Evolutionary conservation across 2,797 vertebrate genomes (phyloP).

Genomic region (Epinephelus coioides): DNA sequence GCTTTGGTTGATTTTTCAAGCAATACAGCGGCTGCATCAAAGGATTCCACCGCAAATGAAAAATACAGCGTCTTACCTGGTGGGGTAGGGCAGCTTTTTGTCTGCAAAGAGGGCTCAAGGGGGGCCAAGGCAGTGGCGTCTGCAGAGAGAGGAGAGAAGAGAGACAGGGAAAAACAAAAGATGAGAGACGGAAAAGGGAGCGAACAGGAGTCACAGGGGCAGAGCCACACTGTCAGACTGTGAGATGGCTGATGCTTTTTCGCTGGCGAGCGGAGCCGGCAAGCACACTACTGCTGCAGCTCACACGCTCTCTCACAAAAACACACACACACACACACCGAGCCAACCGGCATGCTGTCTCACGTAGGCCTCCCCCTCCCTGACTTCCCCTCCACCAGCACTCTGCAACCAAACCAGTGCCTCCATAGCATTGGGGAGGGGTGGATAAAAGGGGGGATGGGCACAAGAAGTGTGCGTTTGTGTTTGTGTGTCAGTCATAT

Average conservation of each 20-base stretch:
- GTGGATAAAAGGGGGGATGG: conserved; percentile 40
- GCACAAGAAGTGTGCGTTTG: conserved; percentile 14
- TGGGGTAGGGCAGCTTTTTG: conserved; percentile 50
- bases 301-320: conserved; percentile 16
- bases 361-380: conserved; percentile 5
- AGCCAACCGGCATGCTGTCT: conserved; percentile 53
- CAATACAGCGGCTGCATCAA: background rate
- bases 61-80: conserved; percentile 59
- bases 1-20: background rate
- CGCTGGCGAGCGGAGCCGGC: conserved; percentile 25
- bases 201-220: conserved; percentile 40
- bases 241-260: conserved; percentile 44
- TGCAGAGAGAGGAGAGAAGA: conserved; percentile 44
- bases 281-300: conserved; percentile 42
- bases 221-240: conserved; percentile 26
- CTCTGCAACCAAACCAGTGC: conserved; percentile 27
- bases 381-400: conserved; percentile 25
- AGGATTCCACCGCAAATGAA: background rate
- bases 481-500: conserved; percentile 46
- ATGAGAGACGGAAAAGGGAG: conserved; percentile 33
- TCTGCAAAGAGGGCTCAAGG: conserved; percentile 40
- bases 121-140: conserved; percentile 56
- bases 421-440: conserved; percentile 37
- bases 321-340: conserved; percentile 21
- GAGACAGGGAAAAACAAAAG: background rate